Conservation (phyloP, 2,113 vertebrate species). For the Axis porcinus region DNA sequence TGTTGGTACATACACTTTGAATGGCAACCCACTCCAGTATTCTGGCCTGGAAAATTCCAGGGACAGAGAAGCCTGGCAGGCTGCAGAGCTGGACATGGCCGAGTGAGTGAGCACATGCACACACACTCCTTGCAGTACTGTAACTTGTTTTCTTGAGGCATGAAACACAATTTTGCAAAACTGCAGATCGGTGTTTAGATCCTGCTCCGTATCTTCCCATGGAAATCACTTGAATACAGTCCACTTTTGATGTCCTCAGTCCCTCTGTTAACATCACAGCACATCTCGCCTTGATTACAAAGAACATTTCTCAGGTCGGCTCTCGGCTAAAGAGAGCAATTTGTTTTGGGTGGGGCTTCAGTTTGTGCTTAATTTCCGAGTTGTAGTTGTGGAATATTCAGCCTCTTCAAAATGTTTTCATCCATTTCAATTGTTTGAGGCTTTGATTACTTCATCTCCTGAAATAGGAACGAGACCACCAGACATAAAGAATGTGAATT, state of each 20-base stretch:
- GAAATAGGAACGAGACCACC: slow-evolving; percentile 40
- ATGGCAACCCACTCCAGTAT: neutral
- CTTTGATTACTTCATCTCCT: slow-evolving; percentile 50
- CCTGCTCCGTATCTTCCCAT: neutral
- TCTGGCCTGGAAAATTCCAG: neutral
- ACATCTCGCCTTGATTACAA: neutral
- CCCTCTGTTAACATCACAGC: neutral
- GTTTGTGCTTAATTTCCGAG: neutral
- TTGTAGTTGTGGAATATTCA: neutral
- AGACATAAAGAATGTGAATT: slow-evolving; percentile 27
- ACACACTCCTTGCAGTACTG: neutral
- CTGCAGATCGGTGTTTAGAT: neutral
- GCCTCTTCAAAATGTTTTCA: neutral
- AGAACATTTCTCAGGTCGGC: neutral
- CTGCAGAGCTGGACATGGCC: neutral
- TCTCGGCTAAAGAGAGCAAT: neutral
- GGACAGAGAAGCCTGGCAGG: neutral
- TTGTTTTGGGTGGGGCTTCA: neutral
- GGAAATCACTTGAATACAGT: neutral
- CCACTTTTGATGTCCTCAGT: neutral
- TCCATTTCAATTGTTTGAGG: neutral
- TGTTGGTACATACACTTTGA: neutral
- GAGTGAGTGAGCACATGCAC: neutral
- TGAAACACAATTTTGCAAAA: neutral
- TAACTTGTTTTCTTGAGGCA: neutral